Evolutionary conservation across 2,797 vertebrate species (phyloP).

Genomic region (Liparis tanakae): DNA sequence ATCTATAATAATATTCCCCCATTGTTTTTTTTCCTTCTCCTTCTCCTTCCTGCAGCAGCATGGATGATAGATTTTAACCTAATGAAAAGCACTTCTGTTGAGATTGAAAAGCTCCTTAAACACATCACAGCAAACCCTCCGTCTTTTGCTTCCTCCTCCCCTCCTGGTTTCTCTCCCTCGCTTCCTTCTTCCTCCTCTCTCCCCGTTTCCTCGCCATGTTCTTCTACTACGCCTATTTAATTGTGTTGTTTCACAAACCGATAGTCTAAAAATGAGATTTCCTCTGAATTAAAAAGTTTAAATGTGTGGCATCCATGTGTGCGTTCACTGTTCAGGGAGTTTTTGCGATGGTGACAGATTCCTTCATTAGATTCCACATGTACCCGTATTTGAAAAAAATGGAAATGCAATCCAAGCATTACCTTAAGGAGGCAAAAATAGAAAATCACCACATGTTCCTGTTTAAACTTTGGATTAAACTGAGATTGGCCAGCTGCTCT

Average conservation of each 20-base stretch:
- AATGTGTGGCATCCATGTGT: neutral
- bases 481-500: constrained; percentile 44
- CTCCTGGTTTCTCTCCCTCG: constrained; percentile 5
- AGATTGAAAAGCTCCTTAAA: constrained; percentile 75
- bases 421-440: constrained; percentile 12
- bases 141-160: constrained; percentile 28
- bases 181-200: constrained; percentile 12
- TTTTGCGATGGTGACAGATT: constrained; percentile 17
- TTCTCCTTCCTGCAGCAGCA: constrained; percentile 45
- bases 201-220: constrained; percentile 23
- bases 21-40: constrained; percentile 60
- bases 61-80: constrained; percentile 75
- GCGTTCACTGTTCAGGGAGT: neutral
- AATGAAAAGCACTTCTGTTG: constrained; percentile 76
- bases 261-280: neutral
- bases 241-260: neutral
- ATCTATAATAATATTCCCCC: constrained; percentile 74
- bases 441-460: constrained; percentile 9
- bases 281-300: neutral
- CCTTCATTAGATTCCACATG: constrained; percentile 11
- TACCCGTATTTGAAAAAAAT: constrained; percentile 20
- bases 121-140: constrained; percentile 52
- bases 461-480: constrained; percentile 36
- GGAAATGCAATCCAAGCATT: constrained; percentile 18
- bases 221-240: neutral